Base-by-base conservation (phyloP, 2,113 vertebrate genomes). In the Heterochromis multidens region DNA sequence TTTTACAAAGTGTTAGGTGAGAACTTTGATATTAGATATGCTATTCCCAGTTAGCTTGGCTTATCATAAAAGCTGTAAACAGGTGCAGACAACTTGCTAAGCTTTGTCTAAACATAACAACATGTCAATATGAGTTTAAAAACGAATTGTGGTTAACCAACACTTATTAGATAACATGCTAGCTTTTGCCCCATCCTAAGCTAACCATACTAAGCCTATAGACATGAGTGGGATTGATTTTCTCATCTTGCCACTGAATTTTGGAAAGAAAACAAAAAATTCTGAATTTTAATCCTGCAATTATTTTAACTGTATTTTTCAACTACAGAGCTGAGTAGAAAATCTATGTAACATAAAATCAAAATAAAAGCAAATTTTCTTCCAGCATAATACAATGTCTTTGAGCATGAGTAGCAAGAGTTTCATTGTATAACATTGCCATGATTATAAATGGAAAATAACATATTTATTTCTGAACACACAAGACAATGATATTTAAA, bases 401-500 rank as follows among this genome's bases (percentile, higher is more conserved):
- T 19, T 49, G 40, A 72, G 25, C 25, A 46, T 2, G 40, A 70
- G 40, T 7, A 46, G 21, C 27, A 14, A 13, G 40, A 43, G 2
- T 43, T 49, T 70, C 16, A 70, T 16, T 25, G 12, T 43, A 13
- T 4, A 11, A 14, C 43, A 46, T 72, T 49, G 16, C 40, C 19
- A 72, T 29, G 11, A 43, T 12, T 72, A 49, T 29, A 21, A 49
- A 49, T 25, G 27, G 40, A 0, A 49, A 25, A 49, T 72, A 72
- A 49, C n/a, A n/a, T 49, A 0, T 0, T 37, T 23, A 70, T 46
- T 46, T 27, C 0, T 70, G 65, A n/a, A n/a, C 37, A 70, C 65
- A 70, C 8, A 23, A 70, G 65, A 70, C 23, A 70, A 43, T 67
- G 63, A 67, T n/a, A 67, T 10, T 67, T 25, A 6, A 2, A 25